Evolutionary conservation across 2,888 invertebrate genomes (phyloP).

Genomic region (Drosophila recens): DNA sequence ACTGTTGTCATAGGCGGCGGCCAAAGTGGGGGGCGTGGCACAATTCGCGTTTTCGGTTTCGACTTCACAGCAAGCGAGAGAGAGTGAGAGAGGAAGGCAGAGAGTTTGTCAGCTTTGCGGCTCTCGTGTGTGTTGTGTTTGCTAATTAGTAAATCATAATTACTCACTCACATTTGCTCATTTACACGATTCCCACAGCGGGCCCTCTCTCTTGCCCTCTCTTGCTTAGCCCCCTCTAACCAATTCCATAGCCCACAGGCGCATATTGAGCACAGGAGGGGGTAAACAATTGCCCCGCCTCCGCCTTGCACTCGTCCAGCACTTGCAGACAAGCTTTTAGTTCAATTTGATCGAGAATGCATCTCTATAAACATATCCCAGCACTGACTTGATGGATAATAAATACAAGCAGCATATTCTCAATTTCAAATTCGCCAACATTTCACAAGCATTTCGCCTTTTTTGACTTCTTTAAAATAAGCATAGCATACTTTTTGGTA

Average conservation of each 20-base stretch:
- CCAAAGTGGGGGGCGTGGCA: background rate
- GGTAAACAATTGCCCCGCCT: conserved; percentile 1
- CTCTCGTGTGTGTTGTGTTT: conserved; percentile 54
- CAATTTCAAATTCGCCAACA: background rate
- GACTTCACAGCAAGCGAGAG: conserved; percentile 9
- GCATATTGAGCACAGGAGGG: conserved; percentile 6
- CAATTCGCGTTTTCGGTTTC: conserved; percentile 21
- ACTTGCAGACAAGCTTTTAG: conserved; percentile 11
- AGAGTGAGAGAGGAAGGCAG: background rate
- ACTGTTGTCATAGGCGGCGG: background rate
- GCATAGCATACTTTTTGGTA: background rate
- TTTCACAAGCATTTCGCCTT: background rate
- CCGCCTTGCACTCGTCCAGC: background rate
- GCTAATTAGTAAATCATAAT: conserved; percentile 80
- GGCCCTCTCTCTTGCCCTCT: background rate
- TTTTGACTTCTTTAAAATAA: background rate
- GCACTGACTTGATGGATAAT: conserved; percentile 4
- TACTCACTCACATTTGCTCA: conserved; percentile 75
- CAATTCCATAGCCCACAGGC: conserved; percentile 12
- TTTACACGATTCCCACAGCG: conserved; percentile 45
- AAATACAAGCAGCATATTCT: background rate
- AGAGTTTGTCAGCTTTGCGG: conserved; percentile 68
- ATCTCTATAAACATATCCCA: background rate
- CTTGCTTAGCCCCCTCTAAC: no score
- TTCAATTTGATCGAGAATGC: conserved; percentile 17